Percentiles rank a stretch among this genome's conserved stretches.
These are phyloP conservation scores for Enteromius radiatus DNA, from an alignment of 2,797 vertebrate species.

Conservation along the genomic window DNA sequence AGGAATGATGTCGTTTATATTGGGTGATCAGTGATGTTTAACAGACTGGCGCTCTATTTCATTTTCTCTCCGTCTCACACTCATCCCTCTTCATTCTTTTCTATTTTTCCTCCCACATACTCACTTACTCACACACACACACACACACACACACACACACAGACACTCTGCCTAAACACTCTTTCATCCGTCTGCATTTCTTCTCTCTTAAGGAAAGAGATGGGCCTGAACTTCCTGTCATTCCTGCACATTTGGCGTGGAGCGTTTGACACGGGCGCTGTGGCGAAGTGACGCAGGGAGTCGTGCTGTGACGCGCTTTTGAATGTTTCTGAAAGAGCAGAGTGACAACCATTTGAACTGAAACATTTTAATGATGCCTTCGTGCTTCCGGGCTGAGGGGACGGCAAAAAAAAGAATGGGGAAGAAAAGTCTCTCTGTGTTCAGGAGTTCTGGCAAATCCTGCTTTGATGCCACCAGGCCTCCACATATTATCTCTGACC, in stretches of 20 bases:
- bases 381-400: background rate
- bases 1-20: slow-evolving; percentile 54
- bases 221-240: slow-evolving; percentile 36
- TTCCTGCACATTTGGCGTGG: slow-evolving; percentile 17
- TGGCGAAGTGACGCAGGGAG: slow-evolving; percentile 27
- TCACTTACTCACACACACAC: background rate
- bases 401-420: background rate
- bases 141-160: background rate
- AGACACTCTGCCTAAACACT: slow-evolving; percentile 18
- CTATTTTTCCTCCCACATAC: slow-evolving; percentile 26
- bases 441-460: slow-evolving; percentile 5
- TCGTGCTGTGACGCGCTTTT: slow-evolving; percentile 28
- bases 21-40: slow-evolving; percentile 58
- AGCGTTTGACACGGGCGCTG: slow-evolving; percentile 14
- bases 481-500: slow-evolving; percentile 18
- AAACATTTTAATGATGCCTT: slow-evolving; percentile 47
- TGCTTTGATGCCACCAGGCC: slow-evolving; percentile 38
- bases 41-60: slow-evolving; percentile 47
- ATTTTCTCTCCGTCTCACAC: slow-evolving; percentile 19
- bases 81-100: slow-evolving; percentile 26
- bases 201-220: slow-evolving; percentile 17
- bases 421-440: background rate
- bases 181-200: slow-evolving; percentile 28
- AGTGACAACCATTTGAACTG: slow-evolving; percentile 36
- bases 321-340: slow-evolving; percentile 27